These are phyloP conservation scores for Eilema griseolum DNA, from an alignment of 2,888 invertebrate species.

Conservation along the genomic window DNA sequence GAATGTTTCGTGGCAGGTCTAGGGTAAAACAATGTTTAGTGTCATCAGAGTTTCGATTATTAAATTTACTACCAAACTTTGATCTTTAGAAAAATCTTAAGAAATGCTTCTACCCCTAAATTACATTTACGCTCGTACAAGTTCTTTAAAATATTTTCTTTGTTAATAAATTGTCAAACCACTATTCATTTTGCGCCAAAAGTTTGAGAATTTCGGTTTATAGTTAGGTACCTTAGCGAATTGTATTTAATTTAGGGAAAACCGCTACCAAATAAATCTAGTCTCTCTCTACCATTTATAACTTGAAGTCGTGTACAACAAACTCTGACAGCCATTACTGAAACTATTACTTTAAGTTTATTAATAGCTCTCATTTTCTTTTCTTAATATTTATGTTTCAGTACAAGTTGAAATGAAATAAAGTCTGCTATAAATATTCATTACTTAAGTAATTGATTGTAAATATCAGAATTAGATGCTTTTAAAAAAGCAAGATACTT, in stretches of 20 bases:
- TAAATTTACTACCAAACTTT: background rate
- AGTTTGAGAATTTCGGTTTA: slow-evolving; percentile 8
- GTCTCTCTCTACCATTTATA: slow-evolving; percentile 12
- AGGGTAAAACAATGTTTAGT: too few species aligned
- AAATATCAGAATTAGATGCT: background rate
- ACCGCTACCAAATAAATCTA: slow-evolving; percentile 26
- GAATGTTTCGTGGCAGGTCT: too few species aligned
- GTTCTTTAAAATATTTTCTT: background rate
- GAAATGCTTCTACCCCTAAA: too few species aligned
- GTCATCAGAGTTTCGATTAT: background rate
- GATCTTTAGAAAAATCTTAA: background rate
- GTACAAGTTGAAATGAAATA: background rate
- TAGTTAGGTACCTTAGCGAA: slow-evolving; percentile 23
- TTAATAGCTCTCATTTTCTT: slow-evolving; percentile 5
- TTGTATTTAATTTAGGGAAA: slow-evolving; percentile 27
- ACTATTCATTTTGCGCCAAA: background rate
- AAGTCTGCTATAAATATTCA: background rate
- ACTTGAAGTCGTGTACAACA: background rate
- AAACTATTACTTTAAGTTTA: background rate
- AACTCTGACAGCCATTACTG: background rate
- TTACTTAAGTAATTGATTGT: background rate
- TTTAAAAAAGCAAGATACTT: background rate
- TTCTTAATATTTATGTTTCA: background rate
- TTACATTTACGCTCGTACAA: background rate
- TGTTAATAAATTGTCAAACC: background rate